Conservation (phyloP, 1,140 invertebrate genomes). For the Aphis craccivora region DNA sequence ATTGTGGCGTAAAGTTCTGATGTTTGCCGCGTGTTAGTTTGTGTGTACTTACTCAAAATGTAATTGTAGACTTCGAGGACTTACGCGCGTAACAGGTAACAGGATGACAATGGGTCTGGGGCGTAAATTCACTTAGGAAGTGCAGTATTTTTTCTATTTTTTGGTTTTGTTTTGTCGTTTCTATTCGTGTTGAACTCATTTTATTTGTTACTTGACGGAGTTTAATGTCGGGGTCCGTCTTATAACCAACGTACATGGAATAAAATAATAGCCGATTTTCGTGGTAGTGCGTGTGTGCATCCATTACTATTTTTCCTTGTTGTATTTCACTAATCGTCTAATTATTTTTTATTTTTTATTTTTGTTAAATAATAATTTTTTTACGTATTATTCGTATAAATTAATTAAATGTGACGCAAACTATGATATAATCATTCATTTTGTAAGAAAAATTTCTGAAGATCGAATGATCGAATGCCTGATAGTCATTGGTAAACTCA, state of each 20-base stretch:
- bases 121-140: background rate
- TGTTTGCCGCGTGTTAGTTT: background rate
- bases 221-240: background rate
- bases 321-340: background rate
- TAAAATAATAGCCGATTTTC: background rate
- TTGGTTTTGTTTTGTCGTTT: background rate
- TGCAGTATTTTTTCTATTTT: background rate
- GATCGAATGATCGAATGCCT: background rate
- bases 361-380: background rate
- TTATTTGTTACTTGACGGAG: background rate
- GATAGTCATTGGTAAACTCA: background rate
- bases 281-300: background rate
- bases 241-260: background rate
- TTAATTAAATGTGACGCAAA: background rate
- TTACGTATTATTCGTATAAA: background rate
- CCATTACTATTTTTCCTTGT: background rate
- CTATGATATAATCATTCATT: background rate
- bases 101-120: background rate
- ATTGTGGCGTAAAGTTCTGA: background rate
- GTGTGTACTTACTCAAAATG: slow-evolving; percentile 13
- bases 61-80: background rate
- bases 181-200: too few relatives aligned
- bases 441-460: background rate
- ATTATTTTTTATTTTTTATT: background rate
- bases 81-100: background rate